phyloP scores from a whole-genome alignment of 2,113 vertebrate genomes.

The Thamnophis sirtalis region DNA sequence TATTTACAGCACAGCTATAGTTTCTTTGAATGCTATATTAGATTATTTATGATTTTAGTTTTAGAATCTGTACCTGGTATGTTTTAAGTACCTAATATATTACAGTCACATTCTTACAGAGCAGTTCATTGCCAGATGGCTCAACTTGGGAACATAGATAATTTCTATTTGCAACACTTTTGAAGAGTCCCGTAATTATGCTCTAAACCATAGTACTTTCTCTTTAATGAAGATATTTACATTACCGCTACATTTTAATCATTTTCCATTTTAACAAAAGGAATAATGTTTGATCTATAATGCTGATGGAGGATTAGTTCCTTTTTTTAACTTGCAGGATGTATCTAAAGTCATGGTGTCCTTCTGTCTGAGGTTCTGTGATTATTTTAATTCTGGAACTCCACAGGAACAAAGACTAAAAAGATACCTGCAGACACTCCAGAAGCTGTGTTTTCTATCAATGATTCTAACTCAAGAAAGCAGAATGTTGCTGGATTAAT shows the following conservation, averaged over 20 bases:
- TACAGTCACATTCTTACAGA: neutral
- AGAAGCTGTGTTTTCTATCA: neutral
- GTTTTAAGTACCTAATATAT: neutral
- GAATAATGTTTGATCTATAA: neutral
- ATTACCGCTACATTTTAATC: neutral
- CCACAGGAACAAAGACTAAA: neutral
- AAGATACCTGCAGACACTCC: neutral
- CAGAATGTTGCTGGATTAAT: neutral
- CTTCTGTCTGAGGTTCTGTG: neutral
- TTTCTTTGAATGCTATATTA: neutral
- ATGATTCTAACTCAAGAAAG: neutral
- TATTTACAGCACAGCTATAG: neutral
- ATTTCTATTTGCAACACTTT: neutral
- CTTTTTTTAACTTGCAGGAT: neutral
- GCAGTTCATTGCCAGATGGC: neutral
- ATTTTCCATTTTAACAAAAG: neutral
- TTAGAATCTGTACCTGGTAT: neutral
- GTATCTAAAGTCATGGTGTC: neutral
- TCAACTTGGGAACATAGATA: neutral
- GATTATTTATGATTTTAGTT: neutral
- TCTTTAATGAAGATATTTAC: neutral
- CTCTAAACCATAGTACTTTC: neutral
- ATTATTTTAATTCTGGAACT: neutral
- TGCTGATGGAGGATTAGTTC: neutral
- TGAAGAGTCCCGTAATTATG: neutral